phyloP scores from a whole-genome alignment of 2,113 vertebrate species.

The Menura novaehollandiae region DNA sequence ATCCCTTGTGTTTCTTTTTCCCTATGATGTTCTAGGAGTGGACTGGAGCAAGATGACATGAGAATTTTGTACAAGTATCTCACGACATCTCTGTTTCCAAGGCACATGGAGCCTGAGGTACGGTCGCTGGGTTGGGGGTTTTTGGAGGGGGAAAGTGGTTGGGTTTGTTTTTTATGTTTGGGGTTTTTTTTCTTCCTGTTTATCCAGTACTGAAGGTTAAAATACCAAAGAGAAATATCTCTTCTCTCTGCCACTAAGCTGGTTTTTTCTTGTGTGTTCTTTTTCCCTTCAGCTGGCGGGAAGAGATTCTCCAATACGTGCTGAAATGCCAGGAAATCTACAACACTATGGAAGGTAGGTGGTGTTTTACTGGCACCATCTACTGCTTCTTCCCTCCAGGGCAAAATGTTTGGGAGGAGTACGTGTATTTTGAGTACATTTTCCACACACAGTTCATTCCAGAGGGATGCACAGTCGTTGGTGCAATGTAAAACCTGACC shows the following conservation, averaged over 20 bases:
- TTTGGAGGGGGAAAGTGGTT: too few relatives aligned
- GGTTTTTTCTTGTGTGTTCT: background rate
- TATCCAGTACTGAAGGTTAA: background rate
- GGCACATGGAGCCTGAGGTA: constrained; percentile 96
- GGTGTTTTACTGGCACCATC: background rate
- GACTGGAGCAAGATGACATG: constrained; percentile 98
- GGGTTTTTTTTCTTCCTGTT: background rate
- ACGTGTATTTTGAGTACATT: background rate
- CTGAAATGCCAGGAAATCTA: constrained; percentile 93
- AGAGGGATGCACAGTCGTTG: background rate
- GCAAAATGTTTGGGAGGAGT: background rate
- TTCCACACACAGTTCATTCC: background rate
- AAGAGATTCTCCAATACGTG: constrained; percentile 91
- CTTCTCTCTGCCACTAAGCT: background rate
- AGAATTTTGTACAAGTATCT: constrained; percentile 97
- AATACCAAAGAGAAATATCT: background rate
- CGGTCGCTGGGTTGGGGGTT: background rate
- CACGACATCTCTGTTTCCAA: constrained; percentile 94
- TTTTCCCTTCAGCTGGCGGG: constrained; percentile 81
- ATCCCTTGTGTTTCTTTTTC: background rate
- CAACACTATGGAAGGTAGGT: constrained; percentile 95
- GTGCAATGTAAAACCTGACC: background rate
- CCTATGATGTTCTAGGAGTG: constrained; percentile 81
- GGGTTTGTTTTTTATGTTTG: background rate
- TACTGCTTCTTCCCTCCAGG: background rate